These are phyloP conservation scores for Trematocara unimaculatum DNA, from an alignment of 2,113 vertebrate species.

Conservation along the genomic window DNA sequence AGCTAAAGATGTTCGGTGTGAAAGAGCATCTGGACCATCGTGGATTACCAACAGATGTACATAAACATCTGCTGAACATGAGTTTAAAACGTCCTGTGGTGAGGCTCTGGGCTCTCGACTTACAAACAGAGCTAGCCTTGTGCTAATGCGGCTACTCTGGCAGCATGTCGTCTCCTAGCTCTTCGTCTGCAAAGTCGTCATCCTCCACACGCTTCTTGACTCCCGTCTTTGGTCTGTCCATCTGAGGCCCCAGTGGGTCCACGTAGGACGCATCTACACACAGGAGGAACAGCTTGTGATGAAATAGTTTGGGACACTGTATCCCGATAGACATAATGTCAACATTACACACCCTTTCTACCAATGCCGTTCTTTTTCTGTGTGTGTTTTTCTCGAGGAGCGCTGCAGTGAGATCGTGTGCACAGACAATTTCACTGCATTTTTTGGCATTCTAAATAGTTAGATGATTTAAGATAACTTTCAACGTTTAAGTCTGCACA, in stretches of 20 bases:
- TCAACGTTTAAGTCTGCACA: background rate
- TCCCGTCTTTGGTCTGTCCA: slow-evolving; percentile 90
- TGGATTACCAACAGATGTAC: background rate
- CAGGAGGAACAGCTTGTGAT: background rate
- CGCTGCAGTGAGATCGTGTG: background rate
- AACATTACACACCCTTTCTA: background rate
- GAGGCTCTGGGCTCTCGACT: background rate
- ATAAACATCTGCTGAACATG: background rate
- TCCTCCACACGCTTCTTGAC: slow-evolving; percentile 83
- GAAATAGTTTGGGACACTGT: background rate
- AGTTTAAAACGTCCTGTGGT: background rate
- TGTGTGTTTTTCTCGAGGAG: background rate
- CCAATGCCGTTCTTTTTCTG: background rate
- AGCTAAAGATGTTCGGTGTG: background rate
- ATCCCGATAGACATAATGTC: background rate
- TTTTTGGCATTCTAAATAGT: background rate
- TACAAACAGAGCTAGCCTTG: background rate
- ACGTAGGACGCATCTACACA: slow-evolving; percentile 84
- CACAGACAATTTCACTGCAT: background rate
- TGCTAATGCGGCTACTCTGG: slow-evolving; percentile 73
- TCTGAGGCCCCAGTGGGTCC: slow-evolving; percentile 89
- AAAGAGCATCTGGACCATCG: background rate
- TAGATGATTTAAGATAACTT: background rate
- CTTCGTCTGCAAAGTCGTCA: slow-evolving; percentile 93
- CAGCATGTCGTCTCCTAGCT: slow-evolving; percentile 90